Conservation (phyloP, 1,140 invertebrate genomes). For the Nasonia longicornis region DNA sequence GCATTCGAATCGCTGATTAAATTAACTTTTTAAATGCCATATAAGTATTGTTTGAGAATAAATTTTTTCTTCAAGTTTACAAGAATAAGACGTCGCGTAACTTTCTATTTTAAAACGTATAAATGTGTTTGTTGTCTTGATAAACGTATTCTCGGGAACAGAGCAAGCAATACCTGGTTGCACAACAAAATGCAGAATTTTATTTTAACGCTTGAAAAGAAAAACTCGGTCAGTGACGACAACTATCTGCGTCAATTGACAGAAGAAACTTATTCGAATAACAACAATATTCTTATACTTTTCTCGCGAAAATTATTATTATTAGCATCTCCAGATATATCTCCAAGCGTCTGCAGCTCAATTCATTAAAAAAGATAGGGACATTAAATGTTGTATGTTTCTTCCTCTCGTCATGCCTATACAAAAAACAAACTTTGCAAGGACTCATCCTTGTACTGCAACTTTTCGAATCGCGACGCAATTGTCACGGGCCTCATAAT, state of each 20-base stretch:
- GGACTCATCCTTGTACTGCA: too few species aligned
- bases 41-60: constrained; percentile 7
- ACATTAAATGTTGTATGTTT: too few species aligned
- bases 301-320: too few species aligned
- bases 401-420: background rate
- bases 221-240: too few species aligned
- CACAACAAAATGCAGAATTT: background rate
- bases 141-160: background rate
- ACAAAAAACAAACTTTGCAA: too few species aligned
- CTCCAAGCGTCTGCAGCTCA: too few species aligned
- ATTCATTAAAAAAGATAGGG: too few species aligned
- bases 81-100: background rate
- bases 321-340: too few species aligned
- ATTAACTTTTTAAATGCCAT: background rate
- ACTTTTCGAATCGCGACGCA: too few species aligned
- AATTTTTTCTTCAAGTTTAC: background rate
- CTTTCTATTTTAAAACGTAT: background rate
- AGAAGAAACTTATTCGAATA: background rate
- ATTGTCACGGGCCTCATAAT: background rate
- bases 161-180: background rate
- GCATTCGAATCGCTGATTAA: background rate
- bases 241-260: too few species aligned
- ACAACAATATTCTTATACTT: too few species aligned
- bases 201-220: background rate
- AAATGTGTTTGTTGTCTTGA: background rate